A percentile compares a stretch with the other conserved stretches of the same genome.
phyloP scores from a whole-genome alignment of 2,888 invertebrate genomes.

The Lasius fuliginosus region DNA sequence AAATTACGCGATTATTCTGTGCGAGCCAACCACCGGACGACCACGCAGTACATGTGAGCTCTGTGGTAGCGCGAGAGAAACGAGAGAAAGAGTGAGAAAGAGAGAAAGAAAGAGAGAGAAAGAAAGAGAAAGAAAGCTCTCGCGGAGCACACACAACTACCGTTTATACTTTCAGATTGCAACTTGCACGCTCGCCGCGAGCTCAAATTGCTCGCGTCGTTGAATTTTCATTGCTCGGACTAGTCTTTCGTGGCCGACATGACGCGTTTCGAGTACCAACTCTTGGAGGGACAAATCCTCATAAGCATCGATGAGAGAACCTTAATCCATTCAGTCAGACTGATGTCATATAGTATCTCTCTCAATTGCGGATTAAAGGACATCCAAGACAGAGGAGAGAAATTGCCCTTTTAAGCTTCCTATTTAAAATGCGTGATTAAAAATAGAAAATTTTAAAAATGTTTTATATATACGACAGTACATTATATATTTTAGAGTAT shows the following conservation, averaged over 20 bases:
- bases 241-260: conserved; percentile 53
- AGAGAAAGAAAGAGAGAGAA: conserved; percentile 44
- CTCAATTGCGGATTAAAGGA: not conserved
- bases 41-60: conserved; percentile 59
- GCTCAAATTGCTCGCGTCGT: conserved; percentile 78
- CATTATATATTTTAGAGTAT: not conserved
- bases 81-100: conserved; percentile 28
- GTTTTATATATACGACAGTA: not conserved
- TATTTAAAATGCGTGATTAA: not conserved
- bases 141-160: conserved; percentile 71
- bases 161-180: conserved; percentile 82
- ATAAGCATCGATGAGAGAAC: conserved; percentile 6
- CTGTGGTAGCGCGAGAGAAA: conserved; percentile 49
- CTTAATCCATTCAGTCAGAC: conserved; percentile 18
- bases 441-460: conserved; percentile 21
- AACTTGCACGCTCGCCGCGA: conserved; percentile 69
- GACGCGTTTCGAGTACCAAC: conserved; percentile 29
- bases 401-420: not conserved
- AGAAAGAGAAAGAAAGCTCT: conserved; percentile 33
- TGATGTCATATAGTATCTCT: conserved; percentile 6
- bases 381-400: not conserved
- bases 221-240: conserved; percentile 79
- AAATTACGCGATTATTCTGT: conserved; percentile 82
- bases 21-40: conserved; percentile 69
- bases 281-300: conserved; percentile 22